These are phyloP conservation scores for Oscheius sp. DNA, from an alignment of 2,888 invertebrate species.

Conservation along the genomic window DNA sequence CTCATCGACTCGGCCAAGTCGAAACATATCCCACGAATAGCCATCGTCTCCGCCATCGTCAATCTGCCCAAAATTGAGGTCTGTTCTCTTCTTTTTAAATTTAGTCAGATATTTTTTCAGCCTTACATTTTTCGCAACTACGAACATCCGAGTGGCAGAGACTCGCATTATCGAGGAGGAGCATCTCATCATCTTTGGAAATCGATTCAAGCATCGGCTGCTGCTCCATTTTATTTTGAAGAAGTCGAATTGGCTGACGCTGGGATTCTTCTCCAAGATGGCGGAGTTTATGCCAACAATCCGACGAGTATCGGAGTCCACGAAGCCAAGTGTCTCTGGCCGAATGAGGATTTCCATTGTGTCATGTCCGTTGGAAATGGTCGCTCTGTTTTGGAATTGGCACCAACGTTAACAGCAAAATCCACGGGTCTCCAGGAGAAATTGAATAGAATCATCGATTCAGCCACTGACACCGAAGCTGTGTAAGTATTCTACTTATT, in stretches of 20 bases:
- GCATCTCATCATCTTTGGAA: slow-evolving; percentile 62
- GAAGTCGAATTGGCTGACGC: slow-evolving; percentile 80
- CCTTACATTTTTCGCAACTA: slow-evolving; percentile 89
- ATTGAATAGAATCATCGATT: slow-evolving; percentile 80
- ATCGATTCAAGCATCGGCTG: slow-evolving; percentile 81
- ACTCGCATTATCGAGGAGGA: slow-evolving; percentile 69
- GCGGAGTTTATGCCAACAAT: slow-evolving; percentile 58
- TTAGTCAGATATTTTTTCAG: slow-evolving; percentile 73
- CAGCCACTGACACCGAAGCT: slow-evolving; percentile 88
- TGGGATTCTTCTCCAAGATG: slow-evolving; percentile 63
- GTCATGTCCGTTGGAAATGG: slow-evolving; percentile 87
- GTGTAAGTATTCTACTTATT: too few relatives aligned
- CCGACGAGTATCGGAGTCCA: slow-evolving; percentile 79
- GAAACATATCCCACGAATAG: slow-evolving; percentile 78
- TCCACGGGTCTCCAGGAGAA: slow-evolving; percentile 56
- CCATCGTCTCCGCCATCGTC: slow-evolving; percentile 84
- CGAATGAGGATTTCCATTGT: slow-evolving; percentile 82
- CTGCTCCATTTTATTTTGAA: slow-evolving; percentile 90
- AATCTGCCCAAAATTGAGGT: slow-evolving; percentile 80
- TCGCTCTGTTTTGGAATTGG: slow-evolving; percentile 72
- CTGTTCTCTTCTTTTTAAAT: background rate
- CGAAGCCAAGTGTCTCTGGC: slow-evolving; percentile 87
- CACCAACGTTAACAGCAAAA: slow-evolving; percentile 53
- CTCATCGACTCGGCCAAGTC: slow-evolving; percentile 61
- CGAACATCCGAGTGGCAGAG: slow-evolving; percentile 80